Percentiles rank a stretch among this genome's conserved stretches.
Conservation (phyloP, 2,888 invertebrate genomes). For the Cataglyphis altisquamis region DNA sequence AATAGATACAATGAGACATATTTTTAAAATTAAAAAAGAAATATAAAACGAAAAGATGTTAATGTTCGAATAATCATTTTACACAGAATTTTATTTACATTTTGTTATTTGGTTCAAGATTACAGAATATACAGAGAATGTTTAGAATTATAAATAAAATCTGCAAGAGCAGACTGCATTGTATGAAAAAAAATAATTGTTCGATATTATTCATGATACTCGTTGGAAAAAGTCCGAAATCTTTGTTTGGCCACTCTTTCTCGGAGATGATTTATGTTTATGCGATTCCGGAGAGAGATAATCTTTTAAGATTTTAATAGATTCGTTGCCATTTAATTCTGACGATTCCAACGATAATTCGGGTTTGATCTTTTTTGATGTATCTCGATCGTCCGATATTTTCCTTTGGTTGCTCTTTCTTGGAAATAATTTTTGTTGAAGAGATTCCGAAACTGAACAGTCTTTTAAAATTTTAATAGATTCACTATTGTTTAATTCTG, state of each 20-base stretch:
- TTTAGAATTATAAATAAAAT: constrained; percentile 50
- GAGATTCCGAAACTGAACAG: neutral
- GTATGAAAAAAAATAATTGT: neutral
- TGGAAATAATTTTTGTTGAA: constrained; percentile 25
- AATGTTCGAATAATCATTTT: neutral
- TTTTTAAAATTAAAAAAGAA: neutral
- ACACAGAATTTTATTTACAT: constrained; percentile 33
- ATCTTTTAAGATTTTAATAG: constrained; percentile 23
- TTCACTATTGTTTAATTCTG: constrained; percentile 11
- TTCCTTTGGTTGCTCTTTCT: constrained; percentile 69
- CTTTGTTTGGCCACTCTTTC: constrained; percentile 45
- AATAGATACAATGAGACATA: neutral
- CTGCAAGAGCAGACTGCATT: neutral
- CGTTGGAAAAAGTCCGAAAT: constrained; percentile 74
- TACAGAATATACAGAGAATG: constrained; percentile 13
- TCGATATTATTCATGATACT: constrained; percentile 53
- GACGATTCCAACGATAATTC: constrained; percentile 18
- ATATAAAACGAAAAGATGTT: neutral
- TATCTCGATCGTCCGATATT: neutral
- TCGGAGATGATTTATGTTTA: constrained; percentile 45
- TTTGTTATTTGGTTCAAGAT: neutral
- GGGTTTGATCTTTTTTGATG: constrained; percentile 5
- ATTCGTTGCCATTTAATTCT: constrained; percentile 14
- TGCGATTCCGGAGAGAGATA: neutral
- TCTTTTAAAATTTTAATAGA: constrained; percentile 28